Percentiles rank a stretch among this genome's conserved stretches.
These are phyloP conservation scores for Drosophila mimica DNA, from an alignment of 2,888 invertebrate species.

Conservation along the genomic window DNA sequence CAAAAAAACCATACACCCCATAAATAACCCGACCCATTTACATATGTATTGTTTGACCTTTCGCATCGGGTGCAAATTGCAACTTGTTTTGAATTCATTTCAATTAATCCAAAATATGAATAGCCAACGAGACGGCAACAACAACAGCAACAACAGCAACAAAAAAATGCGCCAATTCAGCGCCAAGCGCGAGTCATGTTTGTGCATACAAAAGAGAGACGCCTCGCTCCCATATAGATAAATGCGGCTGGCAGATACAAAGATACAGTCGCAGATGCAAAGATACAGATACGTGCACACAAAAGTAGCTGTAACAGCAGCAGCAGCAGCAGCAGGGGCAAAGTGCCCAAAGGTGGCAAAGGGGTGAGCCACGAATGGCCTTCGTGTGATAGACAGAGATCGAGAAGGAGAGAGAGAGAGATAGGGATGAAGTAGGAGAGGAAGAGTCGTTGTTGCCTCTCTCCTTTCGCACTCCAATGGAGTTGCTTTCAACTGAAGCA, in stretches of 20 bases:
- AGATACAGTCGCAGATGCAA: conserved; percentile 43
- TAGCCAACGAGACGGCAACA: conserved; percentile 23
- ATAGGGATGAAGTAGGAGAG: not conserved
- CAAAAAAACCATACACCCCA: conserved; percentile 6
- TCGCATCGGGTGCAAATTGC: conserved; percentile 30
- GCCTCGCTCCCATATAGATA: not conserved
- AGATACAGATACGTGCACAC: conserved; percentile 35
- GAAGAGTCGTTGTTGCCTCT: not conserved
- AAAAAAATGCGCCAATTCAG: conserved; percentile 61
- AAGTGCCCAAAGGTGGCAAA: not conserved
- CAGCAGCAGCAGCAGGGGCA: conserved; percentile 15
- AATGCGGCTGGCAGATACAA: conserved; percentile 10
- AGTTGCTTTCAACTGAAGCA: conserved; percentile 15
- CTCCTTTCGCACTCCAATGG: not conserved
- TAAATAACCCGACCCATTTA: conserved; percentile 65
- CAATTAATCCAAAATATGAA: conserved; percentile 73
- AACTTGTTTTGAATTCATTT: conserved; percentile 71
- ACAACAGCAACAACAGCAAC: not conserved
- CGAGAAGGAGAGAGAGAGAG: not conserved
- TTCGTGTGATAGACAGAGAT: conserved; percentile 5
- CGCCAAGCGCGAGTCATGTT: conserved; percentile 29
- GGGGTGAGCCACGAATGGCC: conserved; percentile 31
- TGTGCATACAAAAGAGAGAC: conserved; percentile 31
- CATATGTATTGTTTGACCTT: conserved; percentile 59
- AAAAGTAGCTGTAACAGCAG: conserved; percentile 22